Percentiles rank a stretch among this genome's conserved stretches.
These are phyloP conservation scores for Anastatus disparis DNA, from an alignment of 1,140 invertebrate genomes.

Conservation along the genomic window DNA sequence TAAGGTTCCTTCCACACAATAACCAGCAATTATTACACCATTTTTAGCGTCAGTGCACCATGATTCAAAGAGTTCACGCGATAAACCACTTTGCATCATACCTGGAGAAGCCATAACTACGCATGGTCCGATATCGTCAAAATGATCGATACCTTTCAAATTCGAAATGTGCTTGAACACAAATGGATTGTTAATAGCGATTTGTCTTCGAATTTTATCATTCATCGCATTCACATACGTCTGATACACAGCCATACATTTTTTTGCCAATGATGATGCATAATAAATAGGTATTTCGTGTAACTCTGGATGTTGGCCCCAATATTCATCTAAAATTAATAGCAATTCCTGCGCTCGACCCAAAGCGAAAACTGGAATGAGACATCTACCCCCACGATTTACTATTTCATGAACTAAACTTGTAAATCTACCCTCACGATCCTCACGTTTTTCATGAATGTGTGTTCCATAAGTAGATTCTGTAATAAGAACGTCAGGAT, in stretches of 20 bases:
- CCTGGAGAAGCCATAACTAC: constrained; percentile 99
- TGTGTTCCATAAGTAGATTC: constrained; percentile 99
- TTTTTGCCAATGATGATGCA: constrained; percentile 98
- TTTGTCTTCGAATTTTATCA: constrained; percentile 94
- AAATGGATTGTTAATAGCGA: constrained; percentile 98
- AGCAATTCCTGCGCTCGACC: constrained; percentile 97
- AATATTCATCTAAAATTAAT: constrained; percentile 98
- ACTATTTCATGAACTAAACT: constrained; percentile 96
- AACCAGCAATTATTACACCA: constrained; percentile 98
- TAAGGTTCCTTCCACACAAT: constrained; percentile 98
- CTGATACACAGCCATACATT: constrained; percentile 99
- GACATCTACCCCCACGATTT: constrained; percentile 91
- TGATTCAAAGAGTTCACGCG: constrained; percentile 96
- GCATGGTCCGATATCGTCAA: constrained; percentile 99
- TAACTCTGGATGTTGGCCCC: constrained; percentile 96
- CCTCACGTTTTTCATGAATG: constrained; percentile 98
- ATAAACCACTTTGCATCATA: constrained; percentile 99
- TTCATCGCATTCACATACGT: constrained; percentile 99
- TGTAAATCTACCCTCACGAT: constrained; percentile 95
- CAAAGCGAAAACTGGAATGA: constrained; percentile 98
- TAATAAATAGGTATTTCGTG: constrained; percentile 99
- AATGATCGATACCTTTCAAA: constrained; percentile 98
- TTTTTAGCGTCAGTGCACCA: constrained; percentile 99
- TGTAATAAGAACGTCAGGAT: constrained; percentile 96
- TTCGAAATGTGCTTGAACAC: constrained; percentile 99